Percentiles rank a stretch among this genome's conserved stretches.
These are phyloP conservation scores for Manacus vitellinus DNA, from an alignment of 2,113 vertebrate species.

Conservation along the genomic window DNA sequence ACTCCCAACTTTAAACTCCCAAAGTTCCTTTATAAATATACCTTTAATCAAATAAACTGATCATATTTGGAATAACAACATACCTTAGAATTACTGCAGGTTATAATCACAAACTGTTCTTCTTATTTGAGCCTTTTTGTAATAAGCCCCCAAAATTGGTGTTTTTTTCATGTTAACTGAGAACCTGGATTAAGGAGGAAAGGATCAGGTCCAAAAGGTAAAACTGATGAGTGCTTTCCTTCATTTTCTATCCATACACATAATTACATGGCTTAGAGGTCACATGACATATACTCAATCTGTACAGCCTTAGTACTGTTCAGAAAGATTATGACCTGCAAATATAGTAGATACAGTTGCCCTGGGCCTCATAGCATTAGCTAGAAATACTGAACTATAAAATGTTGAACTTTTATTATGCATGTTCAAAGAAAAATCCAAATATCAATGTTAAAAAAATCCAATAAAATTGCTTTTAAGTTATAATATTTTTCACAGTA, in stretches of 20 bases:
- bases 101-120: background rate
- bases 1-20: background rate
- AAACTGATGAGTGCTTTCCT: background rate
- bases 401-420: background rate
- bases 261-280: background rate
- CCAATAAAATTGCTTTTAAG: background rate
- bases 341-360: background rate
- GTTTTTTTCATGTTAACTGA: background rate
- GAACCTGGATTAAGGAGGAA: background rate
- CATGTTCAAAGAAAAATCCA: background rate
- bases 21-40: background rate
- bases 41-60: background rate
- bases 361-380: background rate
- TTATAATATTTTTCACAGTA: background rate
- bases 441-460: conserved; percentile 17
- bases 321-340: background rate
- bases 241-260: background rate
- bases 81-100: background rate
- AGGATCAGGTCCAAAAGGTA: background rate
- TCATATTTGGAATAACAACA: background rate
- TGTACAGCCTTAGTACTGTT: background rate
- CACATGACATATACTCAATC: background rate
- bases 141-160: background rate
- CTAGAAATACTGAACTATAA: background rate
- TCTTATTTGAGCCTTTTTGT: background rate